phyloP scores from a whole-genome alignment of 2,888 invertebrate genomes.

The Leptinotarsa peninsularis region DNA sequence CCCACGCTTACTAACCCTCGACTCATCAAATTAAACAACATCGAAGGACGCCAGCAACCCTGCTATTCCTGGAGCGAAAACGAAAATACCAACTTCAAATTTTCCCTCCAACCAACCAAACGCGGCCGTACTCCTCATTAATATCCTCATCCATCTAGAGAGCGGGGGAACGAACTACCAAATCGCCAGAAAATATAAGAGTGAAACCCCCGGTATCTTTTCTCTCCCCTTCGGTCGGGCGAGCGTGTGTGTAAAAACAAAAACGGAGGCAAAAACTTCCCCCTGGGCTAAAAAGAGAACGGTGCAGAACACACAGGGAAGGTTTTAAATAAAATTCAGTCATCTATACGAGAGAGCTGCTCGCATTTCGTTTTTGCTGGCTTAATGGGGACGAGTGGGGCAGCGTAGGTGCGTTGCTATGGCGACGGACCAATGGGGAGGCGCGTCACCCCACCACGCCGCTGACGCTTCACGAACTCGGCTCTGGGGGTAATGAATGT shows the following conservation, averaged over 20 bases:
- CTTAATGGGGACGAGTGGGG: conserved; percentile 52
- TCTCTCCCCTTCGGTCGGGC: conserved; percentile 29
- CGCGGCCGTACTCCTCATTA: conserved; percentile 57
- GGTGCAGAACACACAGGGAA: conserved; percentile 47
- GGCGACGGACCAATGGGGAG: conserved; percentile 59
- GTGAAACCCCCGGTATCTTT: conserved; percentile 33
- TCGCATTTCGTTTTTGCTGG: conserved; percentile 64
- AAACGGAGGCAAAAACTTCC: conserved; percentile 55
- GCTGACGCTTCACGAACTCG: conserved; percentile 9
- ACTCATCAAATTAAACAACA: conserved; percentile 49
- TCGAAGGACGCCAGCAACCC: conserved; percentile 17
- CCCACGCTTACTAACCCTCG: conserved; percentile 20
- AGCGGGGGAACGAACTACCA: conserved; percentile 58
- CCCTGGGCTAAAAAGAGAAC: conserved; percentile 57
- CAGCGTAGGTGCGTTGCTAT: conserved; percentile 62
- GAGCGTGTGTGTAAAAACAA: conserved; percentile 42
- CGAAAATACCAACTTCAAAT: conserved; percentile 59
- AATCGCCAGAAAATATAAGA: conserved; percentile 60
- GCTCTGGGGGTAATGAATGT: conserved; percentile 17
- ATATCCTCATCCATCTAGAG: conserved; percentile 56
- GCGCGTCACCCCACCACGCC: conserved; percentile 54
- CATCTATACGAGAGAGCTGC: conserved; percentile 47
- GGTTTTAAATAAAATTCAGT: conserved; percentile 58
- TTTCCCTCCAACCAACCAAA: conserved; percentile 49
- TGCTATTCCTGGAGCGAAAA: conserved; percentile 40